Percentiles rank a stretch among this genome's conserved stretches.
Evolutionary conservation across 1,140 invertebrate species (phyloP).

Genomic region (Achatina immaculata): DNA sequence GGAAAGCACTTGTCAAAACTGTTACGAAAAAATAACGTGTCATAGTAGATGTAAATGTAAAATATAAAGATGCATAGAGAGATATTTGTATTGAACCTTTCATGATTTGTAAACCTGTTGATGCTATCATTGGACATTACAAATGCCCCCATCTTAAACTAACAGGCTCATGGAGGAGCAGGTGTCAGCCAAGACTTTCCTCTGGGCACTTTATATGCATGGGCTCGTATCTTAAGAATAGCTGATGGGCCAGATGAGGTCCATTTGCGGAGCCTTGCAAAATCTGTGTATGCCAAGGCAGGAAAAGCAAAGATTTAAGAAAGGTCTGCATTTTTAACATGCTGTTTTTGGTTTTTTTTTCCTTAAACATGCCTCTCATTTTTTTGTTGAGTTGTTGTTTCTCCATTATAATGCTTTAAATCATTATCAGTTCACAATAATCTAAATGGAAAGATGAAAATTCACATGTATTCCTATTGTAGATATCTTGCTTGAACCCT

Average conservation of each 20-base stretch:
- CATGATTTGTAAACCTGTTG: too few species aligned
- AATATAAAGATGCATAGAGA: too few species aligned
- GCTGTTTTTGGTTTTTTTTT: not conserved
- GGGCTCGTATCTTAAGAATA: constrained; percentile 67
- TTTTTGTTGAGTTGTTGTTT: not conserved
- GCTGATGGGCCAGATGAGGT: constrained; percentile 74
- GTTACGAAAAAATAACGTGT: too few species aligned
- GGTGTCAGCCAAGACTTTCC: constrained; percentile 69
- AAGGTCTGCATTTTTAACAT: not conserved
- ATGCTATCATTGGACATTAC: too few species aligned
- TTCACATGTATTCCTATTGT: too few species aligned
- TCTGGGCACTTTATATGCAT: constrained; percentile 63
- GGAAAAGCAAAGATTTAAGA: constrained; percentile 45
- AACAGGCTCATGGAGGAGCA: constrained; percentile 69
- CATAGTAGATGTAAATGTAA: too few species aligned
- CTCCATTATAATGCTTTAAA: not conserved
- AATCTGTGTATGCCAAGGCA: constrained; percentile 61
- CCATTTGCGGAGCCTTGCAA: constrained; percentile 70
- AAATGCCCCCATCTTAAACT: too few species aligned
- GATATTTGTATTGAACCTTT: too few species aligned
- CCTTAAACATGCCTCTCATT: not conserved
- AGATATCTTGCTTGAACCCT: too few species aligned
- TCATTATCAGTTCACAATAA: not conserved
- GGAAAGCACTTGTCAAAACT: too few species aligned
- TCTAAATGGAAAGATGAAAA: not conserved